Conservation (phyloP, 2,888 invertebrate species). For the Parochlus steinenii region DNA sequence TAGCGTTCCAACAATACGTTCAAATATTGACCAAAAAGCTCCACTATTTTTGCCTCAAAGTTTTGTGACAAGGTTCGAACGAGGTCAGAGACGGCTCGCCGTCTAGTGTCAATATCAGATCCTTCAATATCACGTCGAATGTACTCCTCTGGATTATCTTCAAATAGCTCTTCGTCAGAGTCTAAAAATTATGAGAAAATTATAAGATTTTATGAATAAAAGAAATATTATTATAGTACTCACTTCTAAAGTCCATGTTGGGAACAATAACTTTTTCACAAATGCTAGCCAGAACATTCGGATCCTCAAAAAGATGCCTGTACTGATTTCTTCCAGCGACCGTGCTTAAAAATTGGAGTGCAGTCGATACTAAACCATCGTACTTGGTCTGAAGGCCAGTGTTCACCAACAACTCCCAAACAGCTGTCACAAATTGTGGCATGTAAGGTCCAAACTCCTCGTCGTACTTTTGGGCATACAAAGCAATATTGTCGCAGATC, state of each 20-base stretch:
- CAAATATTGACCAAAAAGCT: conserved; percentile 75
- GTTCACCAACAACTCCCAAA: conserved; percentile 79
- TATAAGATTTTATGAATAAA: conserved; percentile 6
- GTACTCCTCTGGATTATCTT: conserved; percentile 96
- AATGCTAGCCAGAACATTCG: conserved; percentile 70
- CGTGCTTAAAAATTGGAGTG: conserved; percentile 84
- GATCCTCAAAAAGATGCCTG: conserved; percentile 75
- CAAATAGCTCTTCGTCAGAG: conserved; percentile 91
- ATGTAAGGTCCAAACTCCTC: conserved; percentile 89
- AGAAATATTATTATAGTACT: conserved; percentile 14
- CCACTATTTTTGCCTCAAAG: conserved; percentile 76
- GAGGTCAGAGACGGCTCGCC: conserved; percentile 92
- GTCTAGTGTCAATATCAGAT: conserved; percentile 90
- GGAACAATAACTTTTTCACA: conserved; percentile 98
- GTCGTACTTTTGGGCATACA: conserved; percentile 96
- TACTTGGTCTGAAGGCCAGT: conserved; percentile 77
- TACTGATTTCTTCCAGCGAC: conserved; percentile 86
- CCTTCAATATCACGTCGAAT: conserved; percentile 94
- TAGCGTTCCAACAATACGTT: conserved; percentile 64
- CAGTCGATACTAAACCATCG: conserved; percentile 90
- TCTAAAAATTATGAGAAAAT: conserved; percentile 30
- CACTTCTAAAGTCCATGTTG: conserved; percentile 90
- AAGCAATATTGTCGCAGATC: conserved; percentile 85
- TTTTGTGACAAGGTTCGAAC: conserved; percentile 79
- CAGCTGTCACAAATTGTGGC: conserved; percentile 80